Percentiles rank a stretch among this genome's conserved stretches.
These are phyloP conservation scores for Xiphophorus maculatus DNA, from an alignment of 2,113 vertebrate genomes.

Conservation along the genomic window DNA sequence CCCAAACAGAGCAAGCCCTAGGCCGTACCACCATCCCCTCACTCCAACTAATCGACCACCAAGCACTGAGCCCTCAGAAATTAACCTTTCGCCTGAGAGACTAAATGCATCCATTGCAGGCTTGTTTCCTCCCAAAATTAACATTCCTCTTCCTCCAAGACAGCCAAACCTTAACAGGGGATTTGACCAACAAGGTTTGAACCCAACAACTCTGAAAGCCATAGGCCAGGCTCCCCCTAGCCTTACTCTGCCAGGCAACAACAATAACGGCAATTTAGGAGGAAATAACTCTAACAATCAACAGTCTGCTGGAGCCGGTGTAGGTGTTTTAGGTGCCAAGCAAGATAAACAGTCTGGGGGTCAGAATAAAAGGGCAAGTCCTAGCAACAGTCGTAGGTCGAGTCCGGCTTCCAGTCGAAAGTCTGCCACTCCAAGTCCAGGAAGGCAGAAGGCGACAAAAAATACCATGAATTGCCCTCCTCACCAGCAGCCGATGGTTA, in stretches of 20 bases:
- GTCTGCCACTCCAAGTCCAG: conserved; percentile 90
- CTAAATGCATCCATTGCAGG: conserved; percentile 98
- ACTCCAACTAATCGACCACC: conserved; percentile 97
- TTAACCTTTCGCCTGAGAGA: conserved; percentile 96
- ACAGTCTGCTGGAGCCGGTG: conserved; percentile 66
- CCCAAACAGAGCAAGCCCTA: conserved; percentile 95
- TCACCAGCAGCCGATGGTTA: conserved; percentile 84
- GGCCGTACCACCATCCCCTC: conserved; percentile 95
- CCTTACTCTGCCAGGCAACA: conserved; percentile 77
- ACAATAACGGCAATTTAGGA: conserved; percentile 63
- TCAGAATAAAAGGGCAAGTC: conserved; percentile 91
- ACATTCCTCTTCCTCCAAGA: conserved; percentile 96
- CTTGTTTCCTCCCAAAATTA: conserved; percentile 97
- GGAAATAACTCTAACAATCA: conserved; percentile 75
- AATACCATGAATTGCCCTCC: conserved; percentile 82
- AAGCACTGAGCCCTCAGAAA: conserved; percentile 97
- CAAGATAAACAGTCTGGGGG: conserved; percentile 87
- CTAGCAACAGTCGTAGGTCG: conserved; percentile 92
- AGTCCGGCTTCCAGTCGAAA: conserved; percentile 95
- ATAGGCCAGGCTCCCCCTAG: conserved; percentile 95
- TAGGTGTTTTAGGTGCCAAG: conserved; percentile 77
- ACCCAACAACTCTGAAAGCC: conserved; percentile 97
- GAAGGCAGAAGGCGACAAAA: conserved; percentile 93
- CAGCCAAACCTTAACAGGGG: conserved; percentile 90
- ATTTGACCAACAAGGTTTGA: conserved; percentile 98